Base-by-base conservation (phyloP, 2,113 vertebrate genomes). In the Hippocampus guttulatus region DNA sequence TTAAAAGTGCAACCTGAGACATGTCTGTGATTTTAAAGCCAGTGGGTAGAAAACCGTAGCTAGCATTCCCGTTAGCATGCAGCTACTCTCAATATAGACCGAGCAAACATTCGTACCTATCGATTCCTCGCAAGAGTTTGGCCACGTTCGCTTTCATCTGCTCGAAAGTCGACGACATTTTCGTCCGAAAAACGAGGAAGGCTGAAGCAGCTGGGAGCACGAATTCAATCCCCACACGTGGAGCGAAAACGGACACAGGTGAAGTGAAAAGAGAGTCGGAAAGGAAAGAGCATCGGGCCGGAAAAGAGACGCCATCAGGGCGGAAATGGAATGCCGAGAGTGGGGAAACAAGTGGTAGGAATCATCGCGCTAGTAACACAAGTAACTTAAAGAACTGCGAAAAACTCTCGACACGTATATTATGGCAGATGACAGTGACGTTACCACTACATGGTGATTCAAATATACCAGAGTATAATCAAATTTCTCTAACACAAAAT, bases 111-210 rank as follows among this genome's bases (percentile, higher is more conserved):
- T 25, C 43, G 2, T 73, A 97, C 95, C 95, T 93, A 85, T 97
- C 95, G 84, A 97, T 97, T 6, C 95, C 95, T 27, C 94, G 92
- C 40, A 97, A 88, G 41, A 97, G 91, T 70, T 95, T 94, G 27
- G 93, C 95, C 74, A 97, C 95, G 78, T 95, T 97, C 20, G 94
- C 93, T 81, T 95, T 91, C 95, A 97, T 96, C 85, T 96, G 95
- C 79, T 97, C 95, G 75, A 96, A 92, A 63, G 94, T 83, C 76
- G 93, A 86, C 4, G 93, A 84, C 95, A 96, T 96, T 86, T 16
- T 68, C 74, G 41, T 76, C 72, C 69, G 15, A 20, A 41, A 0
- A 0, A 58, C 43, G 0, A 0, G 0, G 0, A 7, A 45, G 47
- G 0, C 66, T 2, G 47, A 38, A 0, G 0, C 16, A 0, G 1